phyloP scores from a whole-genome alignment of 2,888 invertebrate species.

The Melanotus villosus region DNA sequence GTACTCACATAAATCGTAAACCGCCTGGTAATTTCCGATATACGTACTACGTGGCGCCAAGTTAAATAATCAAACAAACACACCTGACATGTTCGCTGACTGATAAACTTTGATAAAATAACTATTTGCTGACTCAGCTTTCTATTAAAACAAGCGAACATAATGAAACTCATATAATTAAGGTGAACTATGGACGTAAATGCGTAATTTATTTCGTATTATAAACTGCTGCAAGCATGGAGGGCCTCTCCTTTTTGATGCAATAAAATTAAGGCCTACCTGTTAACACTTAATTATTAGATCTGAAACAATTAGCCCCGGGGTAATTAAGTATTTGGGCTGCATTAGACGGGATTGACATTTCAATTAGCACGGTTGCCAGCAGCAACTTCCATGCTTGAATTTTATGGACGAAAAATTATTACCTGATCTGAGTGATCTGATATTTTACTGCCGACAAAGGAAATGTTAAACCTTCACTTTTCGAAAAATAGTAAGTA shows the following conservation, averaged over 20 bases:
- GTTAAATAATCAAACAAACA: slow-evolving; percentile 29
- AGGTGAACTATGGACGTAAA: not conserved
- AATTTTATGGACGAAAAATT: not conserved
- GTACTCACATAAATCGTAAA: not conserved
- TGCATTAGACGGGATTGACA: not conserved
- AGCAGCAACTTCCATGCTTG: not conserved
- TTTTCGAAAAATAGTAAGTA: not conserved
- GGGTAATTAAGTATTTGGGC: not conserved
- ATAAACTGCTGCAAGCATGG: too few species aligned
- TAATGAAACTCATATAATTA: slow-evolving; percentile 10
- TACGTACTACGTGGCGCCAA: slow-evolving; percentile 17
- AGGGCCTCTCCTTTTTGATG: not conserved
- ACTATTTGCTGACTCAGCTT: slow-evolving; percentile 24
- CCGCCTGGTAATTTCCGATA: slow-evolving; percentile 11
- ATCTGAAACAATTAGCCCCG: not conserved
- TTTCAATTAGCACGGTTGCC: not conserved
- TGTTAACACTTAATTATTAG: not conserved
- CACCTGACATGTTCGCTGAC: slow-evolving; percentile 31
- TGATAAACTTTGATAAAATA: slow-evolving; percentile 23
- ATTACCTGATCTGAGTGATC: not conserved
- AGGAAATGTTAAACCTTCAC: not conserved
- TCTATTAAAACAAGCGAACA: slow-evolving; percentile 8
- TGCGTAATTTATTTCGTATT: slow-evolving; percentile 9
- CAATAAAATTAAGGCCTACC: not conserved
- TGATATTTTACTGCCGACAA: not conserved